Evolutionary conservation across 2,888 invertebrate genomes (phyloP), one percentile per base, ranked within the genome.

Genomic region (Hypomecis punctinalis): DNA sequence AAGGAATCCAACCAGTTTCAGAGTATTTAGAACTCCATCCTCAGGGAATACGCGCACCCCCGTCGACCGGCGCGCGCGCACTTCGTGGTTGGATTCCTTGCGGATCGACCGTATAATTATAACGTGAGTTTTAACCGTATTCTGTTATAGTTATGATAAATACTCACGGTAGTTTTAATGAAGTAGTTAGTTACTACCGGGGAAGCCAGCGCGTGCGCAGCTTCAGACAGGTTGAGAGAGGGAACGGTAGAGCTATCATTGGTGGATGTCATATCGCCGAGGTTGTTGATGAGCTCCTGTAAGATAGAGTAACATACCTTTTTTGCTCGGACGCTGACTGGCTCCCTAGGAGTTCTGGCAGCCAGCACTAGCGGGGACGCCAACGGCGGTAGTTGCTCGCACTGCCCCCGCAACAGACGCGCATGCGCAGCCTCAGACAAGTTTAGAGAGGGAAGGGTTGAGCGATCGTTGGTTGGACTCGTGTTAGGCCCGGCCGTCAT

Each of bases 291-390:
- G 9, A 8, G 8, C 0, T 33, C 33, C 23, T 10, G 9, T 10
- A 47, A 10, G 9, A 5, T 5, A 5, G 10, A 5, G 8, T 5
- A 6, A 58, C 58, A 61, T 66, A 90, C 91, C 86, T 89, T 91
- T 58, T 83, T 87, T 47, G 77, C 79, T 53, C 86, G 77, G 0
- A 85, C 82, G 49, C 79, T 86, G 9, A 75, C 74, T 0, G 83
- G 80, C 43, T 91, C 92, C 54, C 86, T 91, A 0, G 79, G 60
- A 0, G 80, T 72, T 46, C 93, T 81, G 68, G 84, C 87, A 0
- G 90, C 65, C 40, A 93, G 76, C 0, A 92, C 88, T 0, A 93
- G 79, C 0, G 93, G 93, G 0, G 93, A 92, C 0, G 93, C 93
- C 36, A 93, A 69, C 0, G 93, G 92, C 0, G 93, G 93, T 13